Conservation (phyloP, 1,140 invertebrate species). For the Philaenus spumarius region DNA sequence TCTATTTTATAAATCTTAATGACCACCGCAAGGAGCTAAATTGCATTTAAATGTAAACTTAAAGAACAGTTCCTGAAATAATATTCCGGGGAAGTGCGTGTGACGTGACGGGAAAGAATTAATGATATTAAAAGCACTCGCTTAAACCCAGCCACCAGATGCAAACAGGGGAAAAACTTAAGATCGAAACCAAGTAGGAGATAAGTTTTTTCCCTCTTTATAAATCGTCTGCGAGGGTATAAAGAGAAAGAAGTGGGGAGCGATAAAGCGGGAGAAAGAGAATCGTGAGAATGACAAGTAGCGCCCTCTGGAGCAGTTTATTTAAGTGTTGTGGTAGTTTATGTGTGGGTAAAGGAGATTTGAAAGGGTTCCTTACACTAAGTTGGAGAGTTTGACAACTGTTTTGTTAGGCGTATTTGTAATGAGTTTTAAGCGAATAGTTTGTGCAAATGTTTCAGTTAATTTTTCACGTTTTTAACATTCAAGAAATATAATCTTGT, state of each 20-base stretch:
- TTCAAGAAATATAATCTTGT: no score
- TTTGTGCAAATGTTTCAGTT: no score
- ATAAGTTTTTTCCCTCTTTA: constrained; percentile 14
- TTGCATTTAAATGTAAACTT: no score
- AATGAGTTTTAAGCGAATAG: no score
- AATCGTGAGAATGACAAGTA: constrained; percentile 14
- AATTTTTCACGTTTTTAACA: no score
- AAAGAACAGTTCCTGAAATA: no score
- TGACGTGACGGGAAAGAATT: constrained; percentile 10
- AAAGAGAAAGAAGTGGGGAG: neutral
- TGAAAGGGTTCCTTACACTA: constrained; percentile 2
- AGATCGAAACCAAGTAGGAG: neutral
- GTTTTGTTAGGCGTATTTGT: no score
- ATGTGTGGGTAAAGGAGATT: neutral
- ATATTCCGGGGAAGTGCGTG: constrained; percentile 3
- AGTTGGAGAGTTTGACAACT: no score
- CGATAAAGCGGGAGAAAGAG: neutral
- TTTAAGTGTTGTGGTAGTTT: constrained; percentile 18
- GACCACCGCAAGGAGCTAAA: no score
- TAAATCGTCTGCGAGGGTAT: constrained; percentile 1
- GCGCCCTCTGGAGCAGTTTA: constrained; percentile 6
- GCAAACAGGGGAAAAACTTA: neutral
- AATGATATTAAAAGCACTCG: constrained; percentile 11
- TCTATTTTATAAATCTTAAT: no score
- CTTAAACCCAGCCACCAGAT: no score